A percentile compares a stretch with the other conserved stretches of the same genome.
phyloP scores from a whole-genome alignment of 2,888 invertebrate genomes.

The Tanytarsus gracilentus region DNA sequence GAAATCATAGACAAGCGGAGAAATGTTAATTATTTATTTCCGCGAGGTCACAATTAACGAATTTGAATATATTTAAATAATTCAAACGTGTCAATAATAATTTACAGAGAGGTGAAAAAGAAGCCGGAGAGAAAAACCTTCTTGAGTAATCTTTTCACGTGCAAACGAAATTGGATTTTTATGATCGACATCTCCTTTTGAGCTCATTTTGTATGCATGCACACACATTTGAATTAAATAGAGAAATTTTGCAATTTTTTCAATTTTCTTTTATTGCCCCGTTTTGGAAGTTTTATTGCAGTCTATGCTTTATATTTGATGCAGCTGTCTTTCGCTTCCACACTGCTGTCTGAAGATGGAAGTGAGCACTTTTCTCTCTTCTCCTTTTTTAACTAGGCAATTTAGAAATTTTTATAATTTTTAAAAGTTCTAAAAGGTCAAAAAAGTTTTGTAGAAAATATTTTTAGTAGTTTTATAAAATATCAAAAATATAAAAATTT shows the following conservation, averaged over 20 bases:
- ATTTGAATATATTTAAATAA: no score
- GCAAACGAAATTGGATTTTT: slow-evolving; percentile 7
- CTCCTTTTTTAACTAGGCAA: neutral
- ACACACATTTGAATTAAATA: slow-evolving; percentile 19
- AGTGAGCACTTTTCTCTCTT: neutral
- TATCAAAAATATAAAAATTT: neutral
- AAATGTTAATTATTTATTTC: neutral
- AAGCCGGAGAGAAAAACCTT: neutral
- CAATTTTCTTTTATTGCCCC: slow-evolving; percentile 19
- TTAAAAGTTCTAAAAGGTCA: no score
- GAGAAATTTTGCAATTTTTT: slow-evolving; percentile 9
- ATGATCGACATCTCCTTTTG: slow-evolving; percentile 13
- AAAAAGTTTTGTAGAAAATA: no score
- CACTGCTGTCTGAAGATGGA: neutral
- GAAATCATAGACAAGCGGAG: neutral
- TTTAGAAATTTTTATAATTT: neutral
- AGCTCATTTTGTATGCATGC: neutral
- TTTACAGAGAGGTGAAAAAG: no score
- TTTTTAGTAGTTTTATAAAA: no score
- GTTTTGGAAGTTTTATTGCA: neutral
- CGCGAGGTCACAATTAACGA: neutral
- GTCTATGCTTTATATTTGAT: slow-evolving; percentile 12
- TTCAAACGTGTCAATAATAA: no score
- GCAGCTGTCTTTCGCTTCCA: slow-evolving; percentile 3
- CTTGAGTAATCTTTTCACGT: neutral